Percentiles rank a stretch among this genome's conserved stretches.
Evolutionary conservation across 1,140 invertebrate species (phyloP).

Genomic region (Popillia japonica): DNA sequence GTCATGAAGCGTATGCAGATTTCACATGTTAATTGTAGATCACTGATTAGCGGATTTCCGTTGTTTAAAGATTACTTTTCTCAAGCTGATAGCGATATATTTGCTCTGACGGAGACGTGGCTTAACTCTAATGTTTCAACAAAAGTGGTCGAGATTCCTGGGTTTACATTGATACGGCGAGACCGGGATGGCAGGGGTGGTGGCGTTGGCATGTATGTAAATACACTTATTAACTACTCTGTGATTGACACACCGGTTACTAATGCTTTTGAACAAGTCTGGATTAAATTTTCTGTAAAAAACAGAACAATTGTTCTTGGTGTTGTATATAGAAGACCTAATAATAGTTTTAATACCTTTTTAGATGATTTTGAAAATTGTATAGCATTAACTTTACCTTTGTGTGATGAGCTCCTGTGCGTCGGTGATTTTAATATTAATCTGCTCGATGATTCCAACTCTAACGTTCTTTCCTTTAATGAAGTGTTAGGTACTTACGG

Average conservation of each 20-base stretch:
- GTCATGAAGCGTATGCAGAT: neutral
- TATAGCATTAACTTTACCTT: neutral
- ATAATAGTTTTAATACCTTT: neutral
- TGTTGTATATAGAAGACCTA: conserved; percentile 16
- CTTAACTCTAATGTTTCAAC: neutral
- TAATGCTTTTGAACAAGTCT: conserved; percentile 34
- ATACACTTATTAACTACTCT: neutral
- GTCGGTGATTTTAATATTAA: conserved; percentile 37
- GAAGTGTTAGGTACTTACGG: neutral
- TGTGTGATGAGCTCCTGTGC: conserved; percentile 12
- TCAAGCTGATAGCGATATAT: conserved; percentile 24
- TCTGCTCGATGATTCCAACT: neutral
- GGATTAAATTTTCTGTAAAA: neutral
- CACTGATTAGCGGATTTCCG: neutral
- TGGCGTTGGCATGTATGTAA: conserved; percentile 36
- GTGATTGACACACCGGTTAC: conserved; percentile 8
- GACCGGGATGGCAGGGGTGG: conserved; percentile 1
- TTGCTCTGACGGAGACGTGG: conserved; percentile 27
- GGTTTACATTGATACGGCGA: conserved; percentile 5
- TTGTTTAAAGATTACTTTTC: conserved; percentile 12
- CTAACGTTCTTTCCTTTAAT: neutral
- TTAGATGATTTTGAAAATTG: conserved; percentile 13
- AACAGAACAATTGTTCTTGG: conserved; percentile 16
- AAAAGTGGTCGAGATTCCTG: conserved; percentile 4
- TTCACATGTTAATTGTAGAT: conserved; percentile 2